Conservation (phyloP, 1,140 invertebrate species). For the Phocides pigmalion region DNA sequence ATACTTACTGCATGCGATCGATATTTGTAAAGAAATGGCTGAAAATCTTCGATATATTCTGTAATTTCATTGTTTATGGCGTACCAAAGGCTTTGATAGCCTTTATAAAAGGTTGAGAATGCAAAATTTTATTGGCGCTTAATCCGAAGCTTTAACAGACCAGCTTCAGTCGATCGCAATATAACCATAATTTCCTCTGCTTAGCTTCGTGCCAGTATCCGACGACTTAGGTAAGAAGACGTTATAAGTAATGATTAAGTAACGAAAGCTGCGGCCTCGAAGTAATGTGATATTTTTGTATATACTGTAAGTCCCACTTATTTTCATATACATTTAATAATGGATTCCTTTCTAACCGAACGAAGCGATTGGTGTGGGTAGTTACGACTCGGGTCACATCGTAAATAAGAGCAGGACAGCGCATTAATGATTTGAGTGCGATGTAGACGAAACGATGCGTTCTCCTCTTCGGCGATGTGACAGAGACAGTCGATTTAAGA, state of each 20-base stretch:
- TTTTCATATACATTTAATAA: constrained; percentile 84
- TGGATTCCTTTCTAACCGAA: constrained; percentile 78
- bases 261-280: constrained; percentile 83
- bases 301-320: constrained; percentile 83
- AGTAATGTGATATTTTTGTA: constrained; percentile 84
- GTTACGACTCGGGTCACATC: constrained; percentile 35
- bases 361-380: constrained; percentile 65
- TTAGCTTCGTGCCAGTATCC: constrained; percentile 71
- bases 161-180: constrained; percentile 29
- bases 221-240: constrained; percentile 76
- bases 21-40: constrained; percentile 1
- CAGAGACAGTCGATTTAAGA: constrained; percentile 17
- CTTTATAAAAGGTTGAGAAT: constrained; percentile 27
- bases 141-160: constrained; percentile 28
- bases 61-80: constrained; percentile 8
- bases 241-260: constrained; percentile 76
- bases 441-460: neutral
- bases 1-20: constrained; percentile 13
- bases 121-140: constrained; percentile 29
- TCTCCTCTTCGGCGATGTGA: constrained; percentile 17
- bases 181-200: constrained; percentile 57
- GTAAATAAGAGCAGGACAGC: constrained; percentile 2
- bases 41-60: neutral
- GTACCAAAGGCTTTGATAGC: constrained; percentile 28
- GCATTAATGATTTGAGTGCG: neutral